Conservation (phyloP, 1,140 invertebrate genomes). For the Zelostemma sp. region DNA sequence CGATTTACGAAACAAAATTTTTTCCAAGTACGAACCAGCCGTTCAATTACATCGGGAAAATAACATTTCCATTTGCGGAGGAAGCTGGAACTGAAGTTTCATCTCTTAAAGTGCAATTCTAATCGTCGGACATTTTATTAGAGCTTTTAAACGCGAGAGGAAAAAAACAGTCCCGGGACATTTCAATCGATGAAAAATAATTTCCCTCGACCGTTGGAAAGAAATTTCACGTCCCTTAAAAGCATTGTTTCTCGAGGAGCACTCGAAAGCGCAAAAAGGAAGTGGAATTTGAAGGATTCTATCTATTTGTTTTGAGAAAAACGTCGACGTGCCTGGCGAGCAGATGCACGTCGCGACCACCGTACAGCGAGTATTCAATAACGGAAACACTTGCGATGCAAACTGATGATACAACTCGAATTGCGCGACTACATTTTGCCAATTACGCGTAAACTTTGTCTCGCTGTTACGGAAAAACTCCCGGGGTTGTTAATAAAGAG, state of each 20-base stretch:
- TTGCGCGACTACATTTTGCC: too few relatives aligned
- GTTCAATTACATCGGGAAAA: neutral
- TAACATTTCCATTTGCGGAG: neutral
- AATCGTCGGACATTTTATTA: neutral
- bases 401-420: slow-evolving; percentile 18
- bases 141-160: neutral
- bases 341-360: slow-evolving; percentile 6
- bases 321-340: slow-evolving; percentile 22
- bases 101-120: too few relatives aligned
- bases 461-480: too few relatives aligned
- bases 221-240: slow-evolving; percentile 14
- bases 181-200: neutral
- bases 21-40: neutral
- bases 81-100: too few relatives aligned
- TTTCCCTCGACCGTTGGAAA: neutral
- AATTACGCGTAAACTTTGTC: too few relatives aligned
- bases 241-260: slow-evolving; percentile 26
- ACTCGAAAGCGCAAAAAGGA: slow-evolving; percentile 10
- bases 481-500: too few relatives aligned
- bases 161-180: neutral
- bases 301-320: slow-evolving; percentile 26
- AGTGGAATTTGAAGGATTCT: slow-evolving; percentile 30
- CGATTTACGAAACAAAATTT: neutral
- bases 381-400: slow-evolving; percentile 30
- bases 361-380: slow-evolving; percentile 21